Conservation (phyloP, 2,888 invertebrate genomes). For the Cremastinae sp. region DNA sequence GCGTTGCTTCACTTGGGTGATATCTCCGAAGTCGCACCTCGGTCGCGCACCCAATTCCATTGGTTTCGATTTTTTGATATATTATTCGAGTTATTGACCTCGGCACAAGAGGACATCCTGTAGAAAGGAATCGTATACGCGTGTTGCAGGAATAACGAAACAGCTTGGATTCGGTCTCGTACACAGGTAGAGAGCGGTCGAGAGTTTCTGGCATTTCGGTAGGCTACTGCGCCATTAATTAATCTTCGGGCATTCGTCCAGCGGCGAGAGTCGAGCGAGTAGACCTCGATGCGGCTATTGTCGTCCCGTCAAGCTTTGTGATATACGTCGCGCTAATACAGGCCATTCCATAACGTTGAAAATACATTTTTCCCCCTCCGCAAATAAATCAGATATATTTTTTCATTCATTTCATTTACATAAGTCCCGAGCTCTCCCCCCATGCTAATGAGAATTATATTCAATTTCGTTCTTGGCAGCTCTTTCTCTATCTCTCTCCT, state of each 20-base stretch:
- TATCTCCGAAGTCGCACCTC: no score
- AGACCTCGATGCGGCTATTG: conserved; percentile 51
- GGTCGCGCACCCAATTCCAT: no score
- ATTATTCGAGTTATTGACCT: no score
- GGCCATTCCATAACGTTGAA: conserved; percentile 12
- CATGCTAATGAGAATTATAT: no score
- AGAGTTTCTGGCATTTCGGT: conserved; percentile 44
- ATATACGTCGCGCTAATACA: conserved; percentile 6
- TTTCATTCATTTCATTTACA: no score
- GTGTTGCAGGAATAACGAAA: conserved; percentile 14
- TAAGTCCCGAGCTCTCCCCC: no score
- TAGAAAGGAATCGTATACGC: not conserved
- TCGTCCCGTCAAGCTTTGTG: conserved; percentile 27
- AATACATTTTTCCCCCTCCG: not conserved
- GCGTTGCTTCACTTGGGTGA: no score
- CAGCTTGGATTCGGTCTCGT: conserved; percentile 47
- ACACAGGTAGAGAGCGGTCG: conserved; percentile 46
- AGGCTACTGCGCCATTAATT: conserved; percentile 58
- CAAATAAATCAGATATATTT: not conserved
- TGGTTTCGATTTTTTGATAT: no score
- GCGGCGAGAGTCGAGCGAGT: conserved; percentile 28
- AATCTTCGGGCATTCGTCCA: conserved; percentile 60
- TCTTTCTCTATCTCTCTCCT: no score
- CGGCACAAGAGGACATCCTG: conserved; percentile 19
- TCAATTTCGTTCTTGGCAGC: no score